Conservation (phyloP, 2,113 vertebrate genomes). For the Chlorodrepanis virens region DNA sequence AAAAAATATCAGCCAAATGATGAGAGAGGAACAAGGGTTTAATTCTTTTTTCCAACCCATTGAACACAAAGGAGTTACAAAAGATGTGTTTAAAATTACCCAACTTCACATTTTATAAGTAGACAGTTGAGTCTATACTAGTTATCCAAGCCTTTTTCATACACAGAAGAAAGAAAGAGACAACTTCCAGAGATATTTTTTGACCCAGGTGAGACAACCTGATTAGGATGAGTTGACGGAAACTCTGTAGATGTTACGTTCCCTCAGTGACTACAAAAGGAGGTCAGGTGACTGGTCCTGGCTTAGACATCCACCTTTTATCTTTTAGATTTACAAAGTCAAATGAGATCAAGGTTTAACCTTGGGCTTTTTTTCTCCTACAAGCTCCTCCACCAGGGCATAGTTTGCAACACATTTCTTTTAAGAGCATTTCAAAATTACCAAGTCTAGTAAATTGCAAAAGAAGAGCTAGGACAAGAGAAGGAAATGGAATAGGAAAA, state of each 20-base stretch:
- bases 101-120: neutral
- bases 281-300: neutral
- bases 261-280: neutral
- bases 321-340: neutral
- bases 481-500: neutral
- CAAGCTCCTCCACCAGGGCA: neutral
- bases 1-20: neutral
- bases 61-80: neutral
- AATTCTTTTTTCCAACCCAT: neutral
- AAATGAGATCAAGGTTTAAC: neutral
- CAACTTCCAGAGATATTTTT: neutral
- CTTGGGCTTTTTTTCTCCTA: neutral
- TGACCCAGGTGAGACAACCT: neutral
- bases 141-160: neutral
- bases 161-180: neutral
- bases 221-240: neutral
- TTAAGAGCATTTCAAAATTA: neutral
- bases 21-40: neutral
- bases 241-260: neutral
- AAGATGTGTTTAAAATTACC: neutral
- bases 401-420: neutral
- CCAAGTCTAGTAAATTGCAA: neutral
- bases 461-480: neutral
- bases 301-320: neutral
- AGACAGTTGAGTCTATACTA: neutral